phyloP scores from a whole-genome alignment of 2,888 invertebrate genomes.

The Zygothrica quintamaculata region DNA sequence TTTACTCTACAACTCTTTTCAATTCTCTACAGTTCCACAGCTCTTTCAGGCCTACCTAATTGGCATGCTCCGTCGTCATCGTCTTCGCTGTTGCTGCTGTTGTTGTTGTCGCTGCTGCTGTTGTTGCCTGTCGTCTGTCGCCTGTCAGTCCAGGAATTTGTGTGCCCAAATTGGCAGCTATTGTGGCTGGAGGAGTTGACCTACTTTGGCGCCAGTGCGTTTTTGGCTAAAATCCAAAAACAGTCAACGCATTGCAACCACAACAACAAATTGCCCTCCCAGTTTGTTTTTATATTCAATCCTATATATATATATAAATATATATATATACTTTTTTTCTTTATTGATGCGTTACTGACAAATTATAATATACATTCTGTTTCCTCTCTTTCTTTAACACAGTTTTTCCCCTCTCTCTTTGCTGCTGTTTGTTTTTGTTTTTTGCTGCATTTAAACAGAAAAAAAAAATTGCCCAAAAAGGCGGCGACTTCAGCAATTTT shows the following conservation, averaged over 20 bases:
- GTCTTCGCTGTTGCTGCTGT: too few relatives aligned
- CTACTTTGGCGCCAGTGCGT: constrained; percentile 73
- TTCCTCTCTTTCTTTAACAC: background rate
- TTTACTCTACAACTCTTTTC: too few relatives aligned
- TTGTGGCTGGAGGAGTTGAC: constrained; percentile 67
- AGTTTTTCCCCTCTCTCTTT: background rate
- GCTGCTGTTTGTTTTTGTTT: background rate
- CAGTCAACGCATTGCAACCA: constrained; percentile 52
- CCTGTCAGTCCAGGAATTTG: constrained; percentile 75
- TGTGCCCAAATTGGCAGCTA: constrained; percentile 76
- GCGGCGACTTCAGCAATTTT: constrained; percentile 41
- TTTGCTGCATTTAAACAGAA: background rate
- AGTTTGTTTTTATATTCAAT: too few relatives aligned
- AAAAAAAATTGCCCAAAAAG: constrained; percentile 48
- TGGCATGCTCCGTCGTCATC: constrained; percentile 62
- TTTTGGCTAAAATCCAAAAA: constrained; percentile 75
- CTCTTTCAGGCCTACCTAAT: constrained; percentile 54
- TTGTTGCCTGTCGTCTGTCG: constrained; percentile 54
- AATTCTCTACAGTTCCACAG: too few relatives aligned
- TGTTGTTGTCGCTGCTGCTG: too few relatives aligned
- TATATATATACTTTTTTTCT: constrained; percentile 28
- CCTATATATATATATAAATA: too few relatives aligned
- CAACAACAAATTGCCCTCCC: constrained; percentile 50
- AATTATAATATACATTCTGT: constrained; percentile 63
- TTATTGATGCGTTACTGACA: constrained; percentile 64